A percentile compares a stretch with the other conserved stretches of the same genome.
These are phyloP conservation scores for Clarias pachynema DNA, from an alignment of 2,797 vertebrate species.

Conservation along the genomic window DNA sequence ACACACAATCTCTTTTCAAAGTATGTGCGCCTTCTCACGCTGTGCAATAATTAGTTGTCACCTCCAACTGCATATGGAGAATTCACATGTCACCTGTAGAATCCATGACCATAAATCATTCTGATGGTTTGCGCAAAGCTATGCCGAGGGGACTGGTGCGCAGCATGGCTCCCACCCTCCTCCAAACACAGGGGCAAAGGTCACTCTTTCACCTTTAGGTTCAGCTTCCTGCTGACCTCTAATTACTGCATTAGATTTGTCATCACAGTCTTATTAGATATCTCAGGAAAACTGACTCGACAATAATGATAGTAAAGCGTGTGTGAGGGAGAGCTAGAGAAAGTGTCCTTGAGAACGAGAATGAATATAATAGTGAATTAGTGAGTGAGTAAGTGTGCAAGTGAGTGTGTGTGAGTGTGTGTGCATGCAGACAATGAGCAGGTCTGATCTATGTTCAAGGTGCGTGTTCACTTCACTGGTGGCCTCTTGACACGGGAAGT, in stretches of 20 bases:
- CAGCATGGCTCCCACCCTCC: constrained; percentile 43
- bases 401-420: constrained; percentile 26
- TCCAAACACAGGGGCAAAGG: constrained; percentile 49
- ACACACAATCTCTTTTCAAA: background rate
- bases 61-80: constrained; percentile 44
- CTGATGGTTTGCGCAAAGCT: constrained; percentile 16
- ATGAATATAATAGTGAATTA: background rate
- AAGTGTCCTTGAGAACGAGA: background rate
- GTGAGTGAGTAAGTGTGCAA: constrained; percentile 4
- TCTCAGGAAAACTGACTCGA: constrained; percentile 45
- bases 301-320: constrained; percentile 22
- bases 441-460: constrained; percentile 41
- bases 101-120: constrained; percentile 56
- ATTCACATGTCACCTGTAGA: constrained; percentile 51
- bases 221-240: constrained; percentile 57
- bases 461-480: constrained; percentile 60
- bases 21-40: constrained; percentile 4
- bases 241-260: constrained; percentile 54
- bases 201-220: constrained; percentile 51
- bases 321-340: background rate
- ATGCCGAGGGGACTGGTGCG: constrained; percentile 24
- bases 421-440: background rate
- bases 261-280: constrained; percentile 56
- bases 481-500: constrained; percentile 65
- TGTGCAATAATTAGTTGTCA: constrained; percentile 39